phyloP scores from a whole-genome alignment of 2,888 invertebrate genomes.

The Caenorhabditis sulstoni region DNA sequence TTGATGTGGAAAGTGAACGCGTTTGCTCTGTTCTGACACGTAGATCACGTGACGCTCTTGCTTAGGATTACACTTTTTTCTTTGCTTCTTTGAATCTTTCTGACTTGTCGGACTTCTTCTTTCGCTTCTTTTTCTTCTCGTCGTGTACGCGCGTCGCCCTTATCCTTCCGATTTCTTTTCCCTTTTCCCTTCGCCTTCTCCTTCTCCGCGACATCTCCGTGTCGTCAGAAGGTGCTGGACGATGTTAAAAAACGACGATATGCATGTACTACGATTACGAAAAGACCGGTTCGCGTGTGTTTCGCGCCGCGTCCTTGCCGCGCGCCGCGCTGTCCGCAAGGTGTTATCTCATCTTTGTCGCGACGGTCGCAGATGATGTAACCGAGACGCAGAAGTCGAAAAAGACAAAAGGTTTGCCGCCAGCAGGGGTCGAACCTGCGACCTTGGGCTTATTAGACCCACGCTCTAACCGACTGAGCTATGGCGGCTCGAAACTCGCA shows the following conservation, averaged over 20 bases:
- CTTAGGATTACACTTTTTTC: no score
- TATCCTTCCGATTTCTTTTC: no score
- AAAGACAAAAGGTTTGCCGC: conserved; percentile 73
- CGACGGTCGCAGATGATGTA: conserved; percentile 32
- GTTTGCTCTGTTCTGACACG: no score
- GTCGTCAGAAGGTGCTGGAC: conserved; percentile 28
- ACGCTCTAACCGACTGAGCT: conserved; percentile 80
- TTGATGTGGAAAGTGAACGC: no score
- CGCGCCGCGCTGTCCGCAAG: conserved; percentile 46
- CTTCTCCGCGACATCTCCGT: not conserved
- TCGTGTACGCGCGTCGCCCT: no score
- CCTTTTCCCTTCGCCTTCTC: not conserved
- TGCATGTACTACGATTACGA: conserved; percentile 54
- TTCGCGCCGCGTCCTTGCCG: conserved; percentile 41
- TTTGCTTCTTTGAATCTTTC: no score
- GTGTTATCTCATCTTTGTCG: conserved; percentile 43
- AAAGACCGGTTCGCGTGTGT: conserved; percentile 35
- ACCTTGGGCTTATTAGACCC: conserved; percentile 80
- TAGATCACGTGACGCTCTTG: no score
- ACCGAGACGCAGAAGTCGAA: conserved; percentile 14
- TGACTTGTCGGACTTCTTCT: no score
- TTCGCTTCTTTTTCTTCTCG: not conserved
- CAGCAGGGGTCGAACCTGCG: conserved; percentile 80
- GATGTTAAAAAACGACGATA: conserved; percentile 33
- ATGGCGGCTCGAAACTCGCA: conserved; percentile 52